A percentile compares a stretch with the other conserved stretches of the same genome.
phyloP scores from a whole-genome alignment of 1,140 invertebrate genomes.

The Lepidotrigona ventralis region DNA sequence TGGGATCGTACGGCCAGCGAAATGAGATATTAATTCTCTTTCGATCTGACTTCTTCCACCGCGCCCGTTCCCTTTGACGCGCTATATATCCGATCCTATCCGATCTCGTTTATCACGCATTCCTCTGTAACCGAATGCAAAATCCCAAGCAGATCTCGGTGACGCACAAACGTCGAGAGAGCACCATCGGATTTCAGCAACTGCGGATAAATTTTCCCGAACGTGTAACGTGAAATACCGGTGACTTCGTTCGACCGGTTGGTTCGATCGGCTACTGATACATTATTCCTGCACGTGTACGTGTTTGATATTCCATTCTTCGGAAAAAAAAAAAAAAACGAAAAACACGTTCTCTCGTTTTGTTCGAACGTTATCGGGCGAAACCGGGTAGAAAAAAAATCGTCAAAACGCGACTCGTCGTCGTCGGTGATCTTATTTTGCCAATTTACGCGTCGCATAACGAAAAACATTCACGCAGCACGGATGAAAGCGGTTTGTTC shows the following conservation, averaged over 20 bases:
- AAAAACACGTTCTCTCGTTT: no score
- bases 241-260: no score
- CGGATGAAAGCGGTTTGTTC: neutral
- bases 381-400: no score
- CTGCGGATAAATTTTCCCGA: neutral
- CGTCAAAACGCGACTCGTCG: no score
- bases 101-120: conserved; percentile 43
- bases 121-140: conserved; percentile 20
- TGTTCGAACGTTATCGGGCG: neutral
- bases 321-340: no score
- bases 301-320: neutral
- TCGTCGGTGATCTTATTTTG: neutral
- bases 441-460: neutral
- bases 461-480: neutral
- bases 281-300: neutral
- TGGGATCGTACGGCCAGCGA: neutral
- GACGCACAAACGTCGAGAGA: conserved; percentile 10
- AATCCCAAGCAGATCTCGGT: neutral
- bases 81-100: conserved; percentile 1
- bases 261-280: neutral
- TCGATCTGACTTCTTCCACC: conserved; percentile 29
- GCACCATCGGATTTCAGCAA: neutral
- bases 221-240: no score
- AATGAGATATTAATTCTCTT: conserved; percentile 51
- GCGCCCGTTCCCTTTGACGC: conserved; percentile 38